Evolutionary conservation across 2,797 vertebrate genomes (phyloP).

Genomic region (Garrulus glandarius): DNA sequence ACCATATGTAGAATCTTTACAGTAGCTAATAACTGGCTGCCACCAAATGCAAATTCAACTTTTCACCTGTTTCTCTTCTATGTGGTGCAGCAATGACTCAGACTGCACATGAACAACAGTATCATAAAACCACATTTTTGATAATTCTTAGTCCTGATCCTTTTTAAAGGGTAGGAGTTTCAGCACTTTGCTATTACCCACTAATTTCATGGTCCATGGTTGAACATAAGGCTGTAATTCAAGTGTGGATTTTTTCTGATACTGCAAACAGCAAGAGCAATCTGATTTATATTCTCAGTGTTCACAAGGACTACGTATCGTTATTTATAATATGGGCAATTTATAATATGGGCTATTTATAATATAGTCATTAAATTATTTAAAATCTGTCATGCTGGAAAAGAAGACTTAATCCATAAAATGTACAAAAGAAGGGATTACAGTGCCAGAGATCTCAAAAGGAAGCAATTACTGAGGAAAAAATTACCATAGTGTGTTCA

Average conservation of each 20-base stretch:
- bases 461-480: slow-evolving; percentile 6
- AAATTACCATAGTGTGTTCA: neutral
- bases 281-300: slow-evolving; percentile 61
- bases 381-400: slow-evolving; percentile 49
- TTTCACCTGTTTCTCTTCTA: neutral
- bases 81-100: neutral
- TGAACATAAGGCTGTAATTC: slow-evolving; percentile 72
- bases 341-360: slow-evolving; percentile 61
- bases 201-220: slow-evolving; percentile 71
- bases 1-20: neutral
- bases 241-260: slow-evolving; percentile 58
- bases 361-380: slow-evolving; percentile 60
- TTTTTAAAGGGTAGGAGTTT: slow-evolving; percentile 39
- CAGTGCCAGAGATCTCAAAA: slow-evolving; percentile 43
- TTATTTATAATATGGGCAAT: slow-evolving; percentile 59
- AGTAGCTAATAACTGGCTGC: neutral
- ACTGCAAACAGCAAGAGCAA: slow-evolving; percentile 52
- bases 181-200: slow-evolving; percentile 48
- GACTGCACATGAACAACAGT: neutral
- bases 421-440: slow-evolving; percentile 50
- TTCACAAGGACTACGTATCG: slow-evolving; percentile 26
- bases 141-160: slow-evolving; percentile 17
- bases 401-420: slow-evolving; percentile 62
- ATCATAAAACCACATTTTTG: neutral
- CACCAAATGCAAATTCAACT: neutral